Percentiles rank a stretch among this genome's conserved stretches.
These are phyloP conservation scores for Acanthosoma haemorrhoidale DNA, from an alignment of 2,888 invertebrate genomes.

Conservation along the genomic window DNA sequence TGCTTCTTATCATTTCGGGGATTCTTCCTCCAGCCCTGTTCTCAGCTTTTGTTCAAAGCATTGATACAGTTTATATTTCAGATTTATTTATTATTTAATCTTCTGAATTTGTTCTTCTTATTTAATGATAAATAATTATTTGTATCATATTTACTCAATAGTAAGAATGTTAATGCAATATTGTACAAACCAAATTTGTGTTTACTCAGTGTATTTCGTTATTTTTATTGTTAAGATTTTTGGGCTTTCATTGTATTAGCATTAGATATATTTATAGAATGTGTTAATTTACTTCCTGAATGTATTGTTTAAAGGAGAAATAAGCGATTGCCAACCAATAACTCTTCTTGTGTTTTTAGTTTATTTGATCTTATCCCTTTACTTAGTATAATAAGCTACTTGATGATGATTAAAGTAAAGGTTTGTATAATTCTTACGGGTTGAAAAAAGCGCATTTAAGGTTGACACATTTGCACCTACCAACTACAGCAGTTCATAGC, in stretches of 20 bases:
- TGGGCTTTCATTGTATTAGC: not conserved
- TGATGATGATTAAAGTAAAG: too few species aligned
- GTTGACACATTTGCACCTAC: too few species aligned
- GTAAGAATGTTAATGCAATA: not conserved
- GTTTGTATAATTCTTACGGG: too few species aligned
- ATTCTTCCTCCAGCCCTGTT: too few species aligned
- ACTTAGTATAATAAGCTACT: not conserved
- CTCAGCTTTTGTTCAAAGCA: too few species aligned
- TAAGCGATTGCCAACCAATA: too few species aligned
- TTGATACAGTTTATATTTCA: not conserved
- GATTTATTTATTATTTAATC: not conserved
- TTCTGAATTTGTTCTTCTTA: not conserved
- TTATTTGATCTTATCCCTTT: not conserved
- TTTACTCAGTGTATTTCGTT: not conserved
- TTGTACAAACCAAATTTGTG: not conserved
- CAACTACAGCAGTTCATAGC: too few species aligned
- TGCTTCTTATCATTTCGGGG: too few species aligned
- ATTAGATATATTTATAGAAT: too few species aligned
- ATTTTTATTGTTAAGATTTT: not conserved
- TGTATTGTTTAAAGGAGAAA: too few species aligned
- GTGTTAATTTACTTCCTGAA: too few species aligned
- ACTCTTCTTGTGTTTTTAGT: not conserved
- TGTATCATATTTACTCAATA: not conserved
- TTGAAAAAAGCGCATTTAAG: too few species aligned
- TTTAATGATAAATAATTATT: not conserved